Percentiles rank a stretch among this genome's conserved stretches.
Evolutionary conservation across 2,113 vertebrate genomes (phyloP).

Genomic region (Hippolais icterina): DNA sequence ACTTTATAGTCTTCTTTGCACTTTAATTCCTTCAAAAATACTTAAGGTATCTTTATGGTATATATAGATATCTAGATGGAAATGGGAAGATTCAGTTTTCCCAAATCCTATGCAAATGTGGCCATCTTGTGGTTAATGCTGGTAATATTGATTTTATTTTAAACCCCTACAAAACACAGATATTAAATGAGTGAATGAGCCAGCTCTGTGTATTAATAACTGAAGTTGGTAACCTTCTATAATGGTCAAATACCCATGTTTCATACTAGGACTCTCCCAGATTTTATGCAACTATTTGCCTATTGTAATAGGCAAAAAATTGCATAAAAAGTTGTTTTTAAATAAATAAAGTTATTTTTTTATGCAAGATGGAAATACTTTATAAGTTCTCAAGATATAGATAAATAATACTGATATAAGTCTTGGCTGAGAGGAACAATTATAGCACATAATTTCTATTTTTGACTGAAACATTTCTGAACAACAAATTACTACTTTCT

Average conservation of each 20-base stretch:
- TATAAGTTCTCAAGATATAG: not conserved
- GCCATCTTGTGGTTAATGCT: slow-evolving; percentile 75
- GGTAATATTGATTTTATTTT: not conserved
- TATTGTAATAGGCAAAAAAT: not conserved
- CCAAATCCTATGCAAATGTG: slow-evolving; percentile 53
- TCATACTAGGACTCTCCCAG: not conserved
- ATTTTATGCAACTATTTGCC: not conserved
- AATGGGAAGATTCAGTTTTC: not conserved
- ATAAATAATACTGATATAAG: not conserved
- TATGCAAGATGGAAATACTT: not conserved
- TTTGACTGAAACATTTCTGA: not conserved
- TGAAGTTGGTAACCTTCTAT: not conserved
- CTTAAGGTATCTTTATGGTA: not conserved
- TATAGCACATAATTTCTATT: not conserved
- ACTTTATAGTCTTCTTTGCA: not conserved
- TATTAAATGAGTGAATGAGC: not conserved
- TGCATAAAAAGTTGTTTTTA: not conserved
- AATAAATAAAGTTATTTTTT: not conserved
- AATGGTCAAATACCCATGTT: not conserved
- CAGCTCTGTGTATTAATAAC: not conserved
- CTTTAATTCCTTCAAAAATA: not conserved
- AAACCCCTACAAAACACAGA: not conserved
- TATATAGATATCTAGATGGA: not conserved
- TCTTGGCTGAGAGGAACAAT: not conserved
- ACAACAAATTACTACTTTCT: not conserved